These are phyloP conservation scores for Aphelenchoides besseyi DNA, from an alignment of 1,140 invertebrate species.

Conservation along the genomic window DNA sequence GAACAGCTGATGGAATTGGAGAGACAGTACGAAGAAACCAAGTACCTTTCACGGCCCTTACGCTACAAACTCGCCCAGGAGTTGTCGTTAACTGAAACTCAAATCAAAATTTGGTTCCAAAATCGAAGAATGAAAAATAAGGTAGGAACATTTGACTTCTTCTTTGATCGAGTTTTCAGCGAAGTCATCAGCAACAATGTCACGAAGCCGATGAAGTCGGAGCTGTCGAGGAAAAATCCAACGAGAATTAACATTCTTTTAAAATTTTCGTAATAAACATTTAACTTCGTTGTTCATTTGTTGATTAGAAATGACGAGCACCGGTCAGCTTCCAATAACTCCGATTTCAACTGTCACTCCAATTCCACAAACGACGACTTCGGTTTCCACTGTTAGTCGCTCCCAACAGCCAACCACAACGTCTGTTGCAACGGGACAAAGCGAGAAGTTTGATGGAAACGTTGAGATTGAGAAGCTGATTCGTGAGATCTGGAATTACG, in stretches of 20 bases:
- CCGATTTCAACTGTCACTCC: too few relatives aligned
- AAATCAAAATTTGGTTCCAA: conserved; percentile 68
- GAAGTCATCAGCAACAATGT: conserved; percentile 12
- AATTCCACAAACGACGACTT: too few relatives aligned
- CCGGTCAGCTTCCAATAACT: too few relatives aligned
- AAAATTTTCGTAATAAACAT: too few relatives aligned
- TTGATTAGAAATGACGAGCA: too few relatives aligned
- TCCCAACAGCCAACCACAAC: too few relatives aligned
- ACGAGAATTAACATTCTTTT: too few relatives aligned
- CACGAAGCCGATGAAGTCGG: neutral
- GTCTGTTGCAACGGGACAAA: too few relatives aligned
- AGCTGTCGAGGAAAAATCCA: neutral
- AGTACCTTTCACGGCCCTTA: conserved; percentile 94
- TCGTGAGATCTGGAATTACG: conserved; percentile 21
- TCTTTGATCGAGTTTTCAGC: neutral
- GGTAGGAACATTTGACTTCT: neutral
- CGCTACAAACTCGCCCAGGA: conserved; percentile 96
- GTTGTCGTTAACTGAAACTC: conserved; percentile 91
- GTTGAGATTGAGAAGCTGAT: conserved; percentile 21
- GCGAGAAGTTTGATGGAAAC: neutral
- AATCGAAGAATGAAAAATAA: conserved; percentile 66
- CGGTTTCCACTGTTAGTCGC: too few relatives aligned
- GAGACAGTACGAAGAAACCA: conserved; percentile 96
- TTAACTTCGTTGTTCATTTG: too few relatives aligned
- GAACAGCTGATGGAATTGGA: conserved; percentile 95